Conservation (phyloP, 2,797 vertebrate species). For the Danio aesculapii region DNA sequence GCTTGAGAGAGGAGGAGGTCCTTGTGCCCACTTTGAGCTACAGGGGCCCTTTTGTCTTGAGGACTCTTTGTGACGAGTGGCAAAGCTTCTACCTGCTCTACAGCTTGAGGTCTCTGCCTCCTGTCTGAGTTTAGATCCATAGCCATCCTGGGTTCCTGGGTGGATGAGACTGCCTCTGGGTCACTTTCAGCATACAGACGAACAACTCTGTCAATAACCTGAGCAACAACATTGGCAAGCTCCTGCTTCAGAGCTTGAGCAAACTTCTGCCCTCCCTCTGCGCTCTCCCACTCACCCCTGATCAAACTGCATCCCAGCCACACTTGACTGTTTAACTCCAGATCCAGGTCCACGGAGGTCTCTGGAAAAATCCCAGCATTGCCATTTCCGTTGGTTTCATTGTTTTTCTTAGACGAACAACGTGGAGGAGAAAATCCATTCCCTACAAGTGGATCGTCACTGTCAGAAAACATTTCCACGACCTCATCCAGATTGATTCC, state of each 20-base stretch:
- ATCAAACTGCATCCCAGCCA: conserved; percentile 78
- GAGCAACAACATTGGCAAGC: conserved; percentile 78
- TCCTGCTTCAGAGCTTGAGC: conserved; percentile 82
- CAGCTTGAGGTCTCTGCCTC: conserved; percentile 35
- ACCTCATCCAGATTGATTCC: conserved; percentile 68
- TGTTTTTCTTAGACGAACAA: conserved; percentile 54
- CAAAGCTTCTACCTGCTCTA: conserved; percentile 59
- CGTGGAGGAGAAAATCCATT: conserved; percentile 54
- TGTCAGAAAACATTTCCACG: conserved; percentile 70
- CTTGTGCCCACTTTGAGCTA: conserved; percentile 57
- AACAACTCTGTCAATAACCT: conserved; percentile 83
- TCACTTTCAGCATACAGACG: conserved; percentile 77
- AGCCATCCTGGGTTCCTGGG: conserved; percentile 54
- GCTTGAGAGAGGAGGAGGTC: conserved; percentile 70
- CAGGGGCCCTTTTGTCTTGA: conserved; percentile 58
- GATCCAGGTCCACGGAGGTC: conserved; percentile 62
- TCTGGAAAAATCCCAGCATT: conserved; percentile 60
- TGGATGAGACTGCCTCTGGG: conserved; percentile 64
- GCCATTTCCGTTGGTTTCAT: conserved; percentile 51
- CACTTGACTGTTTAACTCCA: conserved; percentile 69
- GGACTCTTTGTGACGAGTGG: conserved; percentile 62
- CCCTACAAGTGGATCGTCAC: conserved; percentile 55
- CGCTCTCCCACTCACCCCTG: conserved; percentile 74
- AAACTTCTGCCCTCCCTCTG: conserved; percentile 76
- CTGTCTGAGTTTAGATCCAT: conserved; percentile 45